These are phyloP conservation scores for Perca flavescens DNA, from an alignment of 2,113 vertebrate genomes.

Conservation along the genomic window DNA sequence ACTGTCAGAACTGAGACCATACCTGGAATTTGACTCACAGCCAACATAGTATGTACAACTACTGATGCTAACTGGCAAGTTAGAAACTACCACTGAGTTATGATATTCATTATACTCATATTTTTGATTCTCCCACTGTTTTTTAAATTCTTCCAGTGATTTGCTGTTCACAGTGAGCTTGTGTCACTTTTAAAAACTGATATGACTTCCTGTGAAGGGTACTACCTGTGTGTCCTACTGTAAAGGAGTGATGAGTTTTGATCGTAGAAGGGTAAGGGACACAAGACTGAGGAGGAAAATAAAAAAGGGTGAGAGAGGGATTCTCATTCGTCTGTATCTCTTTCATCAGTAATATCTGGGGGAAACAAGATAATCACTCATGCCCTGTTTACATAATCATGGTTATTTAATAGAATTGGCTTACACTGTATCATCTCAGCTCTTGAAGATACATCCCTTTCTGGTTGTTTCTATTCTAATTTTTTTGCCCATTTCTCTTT, in stretches of 20 bases:
- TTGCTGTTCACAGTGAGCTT: background rate
- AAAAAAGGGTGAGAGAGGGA: background rate
- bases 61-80: conserved; percentile 2
- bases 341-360: conserved; percentile 18
- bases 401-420: conserved; percentile 58
- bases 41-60: background rate
- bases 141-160: background rate
- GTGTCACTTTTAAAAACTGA: background rate
- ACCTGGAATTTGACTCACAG: conserved; percentile 1
- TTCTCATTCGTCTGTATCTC: background rate
- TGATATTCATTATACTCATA: background rate
- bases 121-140: conserved; percentile 6
- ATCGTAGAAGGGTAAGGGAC: background rate
- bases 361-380: conserved; percentile 55
- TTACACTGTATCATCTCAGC: conserved; percentile 15
- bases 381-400: conserved; percentile 74
- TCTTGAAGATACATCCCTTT: conserved; percentile 8
- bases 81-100: conserved; percentile 2
- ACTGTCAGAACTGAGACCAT: conserved; percentile 1
- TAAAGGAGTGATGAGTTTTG: background rate
- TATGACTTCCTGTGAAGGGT: background rate
- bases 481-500: conserved; percentile 10
- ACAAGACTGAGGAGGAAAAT: background rate
- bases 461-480: conserved; percentile 8
- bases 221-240: background rate